A percentile compares a stretch with the other conserved stretches of the same genome.
Conservation (phyloP, 2,113 vertebrate genomes). For the Taxidea taxus region DNA sequence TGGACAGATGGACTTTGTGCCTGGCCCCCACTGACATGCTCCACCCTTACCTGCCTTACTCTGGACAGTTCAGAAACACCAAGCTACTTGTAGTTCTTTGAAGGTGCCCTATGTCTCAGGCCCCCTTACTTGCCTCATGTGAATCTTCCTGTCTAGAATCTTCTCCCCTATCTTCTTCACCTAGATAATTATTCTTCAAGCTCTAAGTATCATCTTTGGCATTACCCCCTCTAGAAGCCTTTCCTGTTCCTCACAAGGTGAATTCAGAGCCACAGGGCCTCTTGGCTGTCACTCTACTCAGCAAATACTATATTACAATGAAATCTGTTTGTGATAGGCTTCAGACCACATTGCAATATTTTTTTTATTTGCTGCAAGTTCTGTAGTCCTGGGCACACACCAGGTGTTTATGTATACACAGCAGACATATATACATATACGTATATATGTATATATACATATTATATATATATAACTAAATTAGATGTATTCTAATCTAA, state of each 20-base stretch:
- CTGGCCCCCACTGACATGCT: rapidly evolving
- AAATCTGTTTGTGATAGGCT: not conserved
- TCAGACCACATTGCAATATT: not conserved
- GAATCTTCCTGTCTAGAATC: not conserved
- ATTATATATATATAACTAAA: not conserved
- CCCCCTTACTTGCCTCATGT: not conserved
- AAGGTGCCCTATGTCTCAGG: not conserved
- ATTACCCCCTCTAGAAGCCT: not conserved
- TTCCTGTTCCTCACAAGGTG: not conserved
- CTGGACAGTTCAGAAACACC: not conserved
- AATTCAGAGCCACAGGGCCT: not conserved
- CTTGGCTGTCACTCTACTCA: not conserved
- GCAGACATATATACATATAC: too few species aligned
- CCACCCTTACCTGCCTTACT: not conserved
- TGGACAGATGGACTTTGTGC: not conserved
- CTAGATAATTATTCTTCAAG: not conserved
- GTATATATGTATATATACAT: not conserved
- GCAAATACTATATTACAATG: not conserved
- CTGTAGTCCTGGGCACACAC: not conserved
- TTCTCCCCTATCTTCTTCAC: not conserved
- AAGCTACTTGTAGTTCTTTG: not conserved
- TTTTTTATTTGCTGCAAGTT: not conserved
- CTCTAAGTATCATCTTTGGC: not conserved
- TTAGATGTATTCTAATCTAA: not conserved
- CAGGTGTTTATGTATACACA: not conserved